Evolutionary conservation across 2,113 vertebrate genomes (phyloP), one percentile per base, ranked within the genome.

Genomic region (Halcyon malimbica): DNA sequence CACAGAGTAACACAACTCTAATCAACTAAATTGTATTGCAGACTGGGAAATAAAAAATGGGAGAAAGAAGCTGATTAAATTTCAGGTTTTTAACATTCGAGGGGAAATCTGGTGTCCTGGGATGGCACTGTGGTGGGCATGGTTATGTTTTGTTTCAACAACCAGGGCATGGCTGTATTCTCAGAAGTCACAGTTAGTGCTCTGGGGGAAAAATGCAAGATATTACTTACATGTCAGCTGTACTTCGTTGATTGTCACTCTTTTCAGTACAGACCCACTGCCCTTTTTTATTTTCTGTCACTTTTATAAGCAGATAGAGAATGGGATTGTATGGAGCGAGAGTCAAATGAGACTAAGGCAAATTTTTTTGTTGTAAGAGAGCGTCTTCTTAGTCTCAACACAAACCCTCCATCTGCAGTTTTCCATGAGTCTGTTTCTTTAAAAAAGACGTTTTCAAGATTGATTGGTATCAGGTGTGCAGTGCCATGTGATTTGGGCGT

Each of bases 401-500:
- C 63, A 20, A 78, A 75, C 39, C 35, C 64, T 75, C 71, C 20
- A 48, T 35, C 42, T 82, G 16, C 28, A 53, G 42, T 80, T 93
- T 94, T 68, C n/a, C 35, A 50, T 26, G 53, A 68, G 26, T 24
- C 71, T 89, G 41, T 76, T 69, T 67, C 78, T 96, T 97, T 94
- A 85, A 74, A 84, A 51, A 94, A 73, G 73, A 80, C 85, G 83
- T 81, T 96, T 97, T 94, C 29, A 87, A 53, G 95, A 86, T 62
- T 79, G 57, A 94, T 92, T 92, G 42, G 65, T 89, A 91, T 97
- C 87, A 74, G 85, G 77, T 87, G 77, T 83, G 71, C 76, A n/a
- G 24, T 48, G 73, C 93, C 67, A 75, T 44, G 42, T 96, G 92
- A 83, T 91, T 95, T 31, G 64, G n/a, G 29, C 9, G 79, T 96